Percentiles rank a stretch among this genome's conserved stretches.
These are phyloP conservation scores for Lasioglossum leucozonium DNA, from an alignment of 2,888 invertebrate genomes.

Conservation along the genomic window DNA sequence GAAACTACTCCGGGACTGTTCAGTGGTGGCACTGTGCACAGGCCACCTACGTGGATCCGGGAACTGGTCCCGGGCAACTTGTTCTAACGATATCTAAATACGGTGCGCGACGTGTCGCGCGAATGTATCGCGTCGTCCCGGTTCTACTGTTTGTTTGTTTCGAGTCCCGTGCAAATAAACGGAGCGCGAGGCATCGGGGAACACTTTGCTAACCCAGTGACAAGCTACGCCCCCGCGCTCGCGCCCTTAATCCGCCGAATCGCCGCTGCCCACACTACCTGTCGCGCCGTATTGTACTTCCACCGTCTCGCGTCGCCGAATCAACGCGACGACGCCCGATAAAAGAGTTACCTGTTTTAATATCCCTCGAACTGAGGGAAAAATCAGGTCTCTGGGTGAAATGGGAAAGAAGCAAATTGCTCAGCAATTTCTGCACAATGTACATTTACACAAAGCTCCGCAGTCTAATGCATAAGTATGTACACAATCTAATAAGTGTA, in stretches of 20 bases:
- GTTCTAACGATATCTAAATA: conserved; percentile 63
- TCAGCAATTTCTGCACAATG: not conserved
- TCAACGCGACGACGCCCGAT: conserved; percentile 12
- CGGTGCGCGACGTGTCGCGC: conserved; percentile 42
- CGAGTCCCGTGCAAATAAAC: conserved; percentile 29
- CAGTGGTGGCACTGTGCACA: conserved; percentile 40
- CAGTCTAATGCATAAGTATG: too few species aligned
- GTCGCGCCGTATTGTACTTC: not conserved
- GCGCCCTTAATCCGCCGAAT: conserved; percentile 16
- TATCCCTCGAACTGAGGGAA: not conserved
- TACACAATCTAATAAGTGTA: too few species aligned
- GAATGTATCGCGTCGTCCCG: conserved; percentile 32
- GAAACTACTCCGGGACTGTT: conserved; percentile 1
- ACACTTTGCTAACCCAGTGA: conserved; percentile 44
- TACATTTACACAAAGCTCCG: too few species aligned
- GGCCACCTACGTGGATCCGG: conserved; percentile 64
- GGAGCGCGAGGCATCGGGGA: not conserved
- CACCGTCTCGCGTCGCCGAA: conserved; percentile 17
- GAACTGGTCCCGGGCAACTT: conserved; percentile 57
- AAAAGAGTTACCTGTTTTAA: not conserved
- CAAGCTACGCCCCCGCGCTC: not conserved
- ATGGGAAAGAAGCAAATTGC: not conserved
- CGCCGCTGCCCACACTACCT: conserved; percentile 19
- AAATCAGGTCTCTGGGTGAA: not conserved
- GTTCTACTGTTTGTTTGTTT: conserved; percentile 26